Conservation (phyloP, 1,140 invertebrate species). For the Drosophila nasuta region DNA sequence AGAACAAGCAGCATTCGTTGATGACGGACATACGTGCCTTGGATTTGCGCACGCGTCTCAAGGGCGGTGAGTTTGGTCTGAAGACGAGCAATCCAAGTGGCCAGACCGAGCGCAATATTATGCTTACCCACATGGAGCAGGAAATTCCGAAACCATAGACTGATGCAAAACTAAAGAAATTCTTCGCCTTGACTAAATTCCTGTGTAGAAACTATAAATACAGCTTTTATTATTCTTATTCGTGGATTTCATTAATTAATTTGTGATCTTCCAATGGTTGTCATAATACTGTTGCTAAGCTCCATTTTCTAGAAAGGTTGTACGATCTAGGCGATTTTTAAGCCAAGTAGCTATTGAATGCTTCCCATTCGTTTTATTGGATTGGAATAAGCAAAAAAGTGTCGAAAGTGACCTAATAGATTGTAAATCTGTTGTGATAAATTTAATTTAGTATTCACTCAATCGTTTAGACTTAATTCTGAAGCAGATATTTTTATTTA, state of each 20-base stretch:
- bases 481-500: too few relatives aligned
- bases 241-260: neutral
- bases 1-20: constrained; percentile 90
- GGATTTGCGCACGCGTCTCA: constrained; percentile 88
- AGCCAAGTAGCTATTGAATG: too few relatives aligned
- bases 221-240: constrained; percentile 38
- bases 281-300: too few relatives aligned
- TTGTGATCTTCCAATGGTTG: too few relatives aligned
- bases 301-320: too few relatives aligned
- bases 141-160: constrained; percentile 75
- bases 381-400: too few relatives aligned
- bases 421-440: too few relatives aligned
- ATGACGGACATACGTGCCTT: constrained; percentile 90
- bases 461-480: too few relatives aligned
- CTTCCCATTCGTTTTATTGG: too few relatives aligned
- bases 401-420: too few relatives aligned
- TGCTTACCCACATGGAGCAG: constrained; percentile 79
- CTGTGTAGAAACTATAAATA: constrained; percentile 44
- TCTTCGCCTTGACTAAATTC: constrained; percentile 54
- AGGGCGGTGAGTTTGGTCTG: constrained; percentile 83
- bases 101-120: constrained; percentile 81
- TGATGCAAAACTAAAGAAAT: neutral
- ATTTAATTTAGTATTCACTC: too few relatives aligned
- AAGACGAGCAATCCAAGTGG: constrained; percentile 42
- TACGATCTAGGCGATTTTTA: too few relatives aligned